Evolutionary conservation across 2,113 vertebrate species (phyloP), one percentile per base, ranked within the genome.

Genomic region (Burhinus bistriatus): DNA sequence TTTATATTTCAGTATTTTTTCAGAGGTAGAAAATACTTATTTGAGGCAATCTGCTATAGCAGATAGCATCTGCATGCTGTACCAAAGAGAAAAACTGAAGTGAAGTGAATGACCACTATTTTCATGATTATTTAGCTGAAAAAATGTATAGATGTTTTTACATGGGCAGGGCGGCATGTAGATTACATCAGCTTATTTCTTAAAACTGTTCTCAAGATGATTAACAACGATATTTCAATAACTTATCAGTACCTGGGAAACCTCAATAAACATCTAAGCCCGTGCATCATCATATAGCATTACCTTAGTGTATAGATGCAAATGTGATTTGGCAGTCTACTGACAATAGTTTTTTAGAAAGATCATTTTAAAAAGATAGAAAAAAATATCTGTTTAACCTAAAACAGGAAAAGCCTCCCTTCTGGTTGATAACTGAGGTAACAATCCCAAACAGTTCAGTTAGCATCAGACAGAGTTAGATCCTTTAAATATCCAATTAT

Each of bases 101-200:
- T 49, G 81, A 73, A 44, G 42, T 44, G 42, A 11, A 87, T 44
- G 19, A 66, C 3, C 9, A 34, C 12, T 49, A 44, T 78, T 71
- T 78, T 78, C 6, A 40, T 4, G 6, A 77, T 7, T 62, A 38
- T 40, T 92, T 47, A 84, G 57, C 17, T 87, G 14, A 36, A 83
- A 83, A 91, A 49, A 19, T 1, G 1, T 22, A 34, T 7, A 47
- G 1, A 2, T 52, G 5, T 11, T 59, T 79, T 47, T 44, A 76
- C 2, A 12, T 8, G 23, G 3, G 15, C 8, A 9, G 9, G 30
- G 11, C 2, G 4, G 5, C 49, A 36, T 8, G 26, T 42, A 13
- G 26, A 82, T 85, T 78, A 20, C 17, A 58, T 29, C 13, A 88
- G 15, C 14, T 71, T 47, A 27, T 69, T 90, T 71, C 54, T 69